Evolutionary conservation across 2,113 vertebrate genomes (phyloP).

Genomic region (Callipepla californica): DNA sequence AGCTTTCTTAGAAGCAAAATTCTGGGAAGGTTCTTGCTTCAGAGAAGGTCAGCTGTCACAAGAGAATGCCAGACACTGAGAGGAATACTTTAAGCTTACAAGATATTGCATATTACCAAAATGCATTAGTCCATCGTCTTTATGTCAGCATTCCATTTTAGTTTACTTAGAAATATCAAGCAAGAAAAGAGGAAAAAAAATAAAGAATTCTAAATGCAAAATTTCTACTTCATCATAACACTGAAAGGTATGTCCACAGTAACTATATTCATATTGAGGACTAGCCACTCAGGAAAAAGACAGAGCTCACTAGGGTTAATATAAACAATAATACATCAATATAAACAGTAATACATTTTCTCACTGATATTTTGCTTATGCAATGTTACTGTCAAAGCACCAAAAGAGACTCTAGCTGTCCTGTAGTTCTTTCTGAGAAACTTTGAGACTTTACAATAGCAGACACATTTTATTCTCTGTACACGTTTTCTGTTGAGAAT

Average conservation of each 20-base stretch:
- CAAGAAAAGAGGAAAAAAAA: background rate
- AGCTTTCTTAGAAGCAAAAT: background rate
- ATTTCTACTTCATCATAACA: background rate
- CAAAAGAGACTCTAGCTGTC: background rate
- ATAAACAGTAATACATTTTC: background rate
- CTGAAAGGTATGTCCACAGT: background rate
- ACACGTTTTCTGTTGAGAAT: background rate
- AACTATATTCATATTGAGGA: background rate
- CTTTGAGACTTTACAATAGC: background rate
- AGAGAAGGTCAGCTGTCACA: background rate
- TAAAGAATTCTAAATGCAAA: background rate
- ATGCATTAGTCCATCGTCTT: background rate
- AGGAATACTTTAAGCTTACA: background rate
- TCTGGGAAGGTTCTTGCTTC: background rate
- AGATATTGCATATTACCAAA: background rate
- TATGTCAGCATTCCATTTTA: background rate
- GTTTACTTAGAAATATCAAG: background rate
- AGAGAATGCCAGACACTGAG: background rate
- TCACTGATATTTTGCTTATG: background rate
- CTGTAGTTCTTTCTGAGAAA: background rate
- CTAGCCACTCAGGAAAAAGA: background rate
- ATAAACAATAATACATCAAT: background rate
- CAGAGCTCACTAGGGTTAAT: background rate
- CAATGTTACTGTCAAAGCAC: background rate
- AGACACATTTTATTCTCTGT: background rate